phyloP scores from a whole-genome alignment of 2,888 invertebrate species.

The Euphydryas editha region DNA sequence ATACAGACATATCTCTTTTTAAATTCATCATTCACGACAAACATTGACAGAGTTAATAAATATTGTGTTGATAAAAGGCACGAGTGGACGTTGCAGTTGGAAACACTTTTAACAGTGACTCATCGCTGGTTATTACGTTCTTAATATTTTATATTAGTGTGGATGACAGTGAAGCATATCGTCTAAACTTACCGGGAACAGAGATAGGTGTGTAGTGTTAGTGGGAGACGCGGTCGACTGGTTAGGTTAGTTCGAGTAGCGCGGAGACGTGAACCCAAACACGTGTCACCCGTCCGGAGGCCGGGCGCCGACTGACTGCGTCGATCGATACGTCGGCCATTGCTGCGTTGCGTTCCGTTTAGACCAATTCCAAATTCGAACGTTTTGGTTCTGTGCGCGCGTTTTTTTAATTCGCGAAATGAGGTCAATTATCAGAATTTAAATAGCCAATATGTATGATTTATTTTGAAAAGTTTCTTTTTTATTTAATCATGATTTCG shows the following conservation, averaged over 20 bases:
- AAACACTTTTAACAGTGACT: slow-evolving; percentile 29
- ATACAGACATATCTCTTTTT: slow-evolving; percentile 1
- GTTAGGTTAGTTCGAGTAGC: slow-evolving; percentile 45
- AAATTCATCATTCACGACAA: slow-evolving; percentile 31
- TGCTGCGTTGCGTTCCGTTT: slow-evolving; percentile 73
- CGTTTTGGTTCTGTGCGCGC: slow-evolving; percentile 45
- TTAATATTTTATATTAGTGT: background rate
- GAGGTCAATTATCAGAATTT: slow-evolving; percentile 24
- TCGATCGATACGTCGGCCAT: slow-evolving; percentile 77
- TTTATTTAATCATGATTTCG: background rate
- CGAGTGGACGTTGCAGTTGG: slow-evolving; percentile 27
- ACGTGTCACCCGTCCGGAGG: slow-evolving; percentile 65
- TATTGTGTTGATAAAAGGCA: slow-evolving; percentile 40
- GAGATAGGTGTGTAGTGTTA: slow-evolving; percentile 35
- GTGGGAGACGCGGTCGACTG: slow-evolving; percentile 42
- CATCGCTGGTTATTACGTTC: slow-evolving; percentile 18
- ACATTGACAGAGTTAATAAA: slow-evolving; percentile 37
- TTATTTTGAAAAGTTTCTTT: slow-evolving; percentile 8
- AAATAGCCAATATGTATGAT: slow-evolving; percentile 12
- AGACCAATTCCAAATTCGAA: slow-evolving; percentile 52
- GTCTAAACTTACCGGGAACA: slow-evolving; percentile 43
- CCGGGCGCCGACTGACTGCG: slow-evolving; percentile 77
- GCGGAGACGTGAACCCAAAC: slow-evolving; percentile 43
- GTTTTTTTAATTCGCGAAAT: slow-evolving; percentile 37
- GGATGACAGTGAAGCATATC: background rate